Base-by-base conservation (phyloP, 2,113 vertebrate genomes). In the Hippoglossus stenolepis region DNA sequence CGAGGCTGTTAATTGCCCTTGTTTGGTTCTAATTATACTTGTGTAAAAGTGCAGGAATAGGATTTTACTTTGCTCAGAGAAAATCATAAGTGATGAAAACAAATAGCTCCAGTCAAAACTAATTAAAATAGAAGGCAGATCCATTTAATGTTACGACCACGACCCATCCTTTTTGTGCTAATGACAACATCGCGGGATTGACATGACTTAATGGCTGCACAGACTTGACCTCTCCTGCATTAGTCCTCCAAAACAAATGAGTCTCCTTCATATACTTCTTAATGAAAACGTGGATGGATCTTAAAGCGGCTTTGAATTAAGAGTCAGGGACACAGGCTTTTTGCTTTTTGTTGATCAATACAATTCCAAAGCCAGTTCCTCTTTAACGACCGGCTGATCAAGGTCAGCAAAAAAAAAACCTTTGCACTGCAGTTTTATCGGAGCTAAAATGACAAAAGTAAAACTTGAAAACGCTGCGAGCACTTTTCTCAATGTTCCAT, bases 271-370 rank as follows among this genome's bases (percentile, higher is more conserved):
- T 78, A 58, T 68, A 68, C 35, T 51, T 79, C 13, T 43, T 71
- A 71, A 71, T 61, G 66, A 77, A 78, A 77, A 71, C 51, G 11
- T 58, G 24, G 54, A 73, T 31, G 56, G 47, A 63, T 79, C 45
- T 68, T 84, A 78, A 86, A 75, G 86, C 21, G 60, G 43, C 70
- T 91, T 75, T 77, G 66, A 85, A 76, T 72, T 26, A 26, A 28
- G 24, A 77, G 5, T 72, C 70, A 49, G 60, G 56, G 64, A 67
- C 59, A 63, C 11, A 18, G 75, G 75, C n/a, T n/a, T 68, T 61
- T 38, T 65, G 68, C 74, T 85, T 69, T 87, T 77, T 68, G 65
- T 69, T 82, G 73, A 82, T 92, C 91, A 79, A 87, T 86, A 83
- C 38, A 35, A 64, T 77, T 74, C 72, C 18, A 28, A 83, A 81